A percentile compares a stretch with the other conserved stretches of the same genome.
Conservation (phyloP, 1,140 invertebrate genomes). For the Camponotus pennsylvanicus region DNA sequence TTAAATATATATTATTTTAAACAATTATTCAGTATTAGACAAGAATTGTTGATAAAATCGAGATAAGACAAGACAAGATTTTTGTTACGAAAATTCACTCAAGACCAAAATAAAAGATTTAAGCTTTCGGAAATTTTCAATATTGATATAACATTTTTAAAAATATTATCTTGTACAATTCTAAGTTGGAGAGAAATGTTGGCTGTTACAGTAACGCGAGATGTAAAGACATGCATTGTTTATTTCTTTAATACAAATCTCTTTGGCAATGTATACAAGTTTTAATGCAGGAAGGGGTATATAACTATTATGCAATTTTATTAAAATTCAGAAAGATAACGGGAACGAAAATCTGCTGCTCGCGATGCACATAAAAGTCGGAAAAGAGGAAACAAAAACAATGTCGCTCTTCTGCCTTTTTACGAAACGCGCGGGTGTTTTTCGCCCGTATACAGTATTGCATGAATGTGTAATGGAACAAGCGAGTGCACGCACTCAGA, state of each 20-base stretch:
- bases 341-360: slow-evolving; percentile 14
- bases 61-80: no score
- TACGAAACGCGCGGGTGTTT: slow-evolving; percentile 32
- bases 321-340: slow-evolving; percentile 2
- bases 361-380: slow-evolving; percentile 4
- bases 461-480: slow-evolving; percentile 60
- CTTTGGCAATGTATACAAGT: neutral
- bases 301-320: neutral
- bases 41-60: no score
- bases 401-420: slow-evolving; percentile 26
- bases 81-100: no score
- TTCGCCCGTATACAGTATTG: slow-evolving; percentile 31
- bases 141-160: no score
- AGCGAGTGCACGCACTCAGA: slow-evolving; percentile 57
- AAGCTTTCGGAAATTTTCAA: no score
- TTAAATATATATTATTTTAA: no score
- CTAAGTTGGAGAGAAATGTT: slow-evolving; percentile 19
- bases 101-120: no score
- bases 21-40: no score
- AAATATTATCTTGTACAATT: no score
- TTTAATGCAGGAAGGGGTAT: neutral
- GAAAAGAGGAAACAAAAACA: slow-evolving; percentile 21
- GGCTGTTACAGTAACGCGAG: slow-evolving; percentile 1
- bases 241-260: slow-evolving; percentile 2
- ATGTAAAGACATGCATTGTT: neutral